These are phyloP conservation scores for Ciconia stormi DNA, from an alignment of 2,113 vertebrate species.

Conservation along the genomic window DNA sequence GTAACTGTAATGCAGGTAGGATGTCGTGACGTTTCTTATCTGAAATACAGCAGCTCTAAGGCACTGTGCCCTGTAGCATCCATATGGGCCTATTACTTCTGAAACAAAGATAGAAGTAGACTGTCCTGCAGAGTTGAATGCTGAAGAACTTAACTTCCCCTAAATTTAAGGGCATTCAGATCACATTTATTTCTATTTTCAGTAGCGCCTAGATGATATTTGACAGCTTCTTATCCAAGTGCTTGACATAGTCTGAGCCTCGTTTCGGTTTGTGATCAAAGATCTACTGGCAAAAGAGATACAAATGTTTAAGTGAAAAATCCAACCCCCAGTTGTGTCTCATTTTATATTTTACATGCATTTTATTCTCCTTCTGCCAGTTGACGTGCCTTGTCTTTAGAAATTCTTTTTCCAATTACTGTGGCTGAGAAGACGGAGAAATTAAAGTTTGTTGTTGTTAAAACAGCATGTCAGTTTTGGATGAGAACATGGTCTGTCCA, in stretches of 20 bases:
- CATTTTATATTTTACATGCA: not conserved
- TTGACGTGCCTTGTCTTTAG: not conserved
- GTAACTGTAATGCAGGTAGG: not conserved
- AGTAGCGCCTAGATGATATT: not conserved
- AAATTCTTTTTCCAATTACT: conserved; percentile 1
- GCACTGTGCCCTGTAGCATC: not conserved
- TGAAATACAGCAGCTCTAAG: not conserved
- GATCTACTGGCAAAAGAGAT: not conserved
- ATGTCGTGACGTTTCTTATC: not conserved
- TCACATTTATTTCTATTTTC: not conserved
- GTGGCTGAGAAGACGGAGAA: not conserved
- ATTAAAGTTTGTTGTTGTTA: not conserved
- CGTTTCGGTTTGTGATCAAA: not conserved
- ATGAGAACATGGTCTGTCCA: not conserved
- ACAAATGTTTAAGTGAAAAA: not conserved
- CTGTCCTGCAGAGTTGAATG: not conserved
- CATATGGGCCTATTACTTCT: not conserved
- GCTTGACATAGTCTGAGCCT: not conserved
- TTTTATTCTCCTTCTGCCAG: not conserved
- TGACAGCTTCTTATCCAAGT: not conserved
- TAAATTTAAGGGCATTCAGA: not conserved
- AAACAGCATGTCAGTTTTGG: not conserved
- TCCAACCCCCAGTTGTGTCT: not conserved
- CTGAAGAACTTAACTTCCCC: not conserved
- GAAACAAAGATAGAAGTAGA: not conserved